Percentiles rank a stretch among this genome's conserved stretches.
Evolutionary conservation across 2,797 vertebrate species (phyloP).

Genomic region (Malurus splendens): DNA sequence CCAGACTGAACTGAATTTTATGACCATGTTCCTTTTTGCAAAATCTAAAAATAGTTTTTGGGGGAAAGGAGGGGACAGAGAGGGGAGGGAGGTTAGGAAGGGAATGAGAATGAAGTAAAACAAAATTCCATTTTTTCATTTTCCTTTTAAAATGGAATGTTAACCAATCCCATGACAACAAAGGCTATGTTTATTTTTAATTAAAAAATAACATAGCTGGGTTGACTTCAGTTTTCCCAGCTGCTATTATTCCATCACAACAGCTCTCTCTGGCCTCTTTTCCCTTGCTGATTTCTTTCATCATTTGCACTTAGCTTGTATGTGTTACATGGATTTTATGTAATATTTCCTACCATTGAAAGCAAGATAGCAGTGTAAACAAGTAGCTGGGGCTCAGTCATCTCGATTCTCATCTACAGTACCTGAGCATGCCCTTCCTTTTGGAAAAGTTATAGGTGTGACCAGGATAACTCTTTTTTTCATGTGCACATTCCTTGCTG

Average conservation of each 20-base stretch:
- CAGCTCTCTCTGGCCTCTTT: conserved; percentile 37
- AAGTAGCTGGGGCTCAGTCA: neutral
- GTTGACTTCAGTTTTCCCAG: conserved; percentile 65
- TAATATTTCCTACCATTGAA: conserved; percentile 51
- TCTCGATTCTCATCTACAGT: neutral
- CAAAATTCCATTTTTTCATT: conserved; percentile 5
- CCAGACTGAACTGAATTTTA: neutral
- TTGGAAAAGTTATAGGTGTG: neutral
- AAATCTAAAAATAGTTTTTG: conserved; percentile 44
- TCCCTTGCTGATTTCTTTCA: conserved; percentile 59
- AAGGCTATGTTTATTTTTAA: conserved; percentile 70
- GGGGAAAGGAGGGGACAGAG: neutral
- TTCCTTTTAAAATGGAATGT: conserved; percentile 41
- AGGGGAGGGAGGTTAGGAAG: neutral
- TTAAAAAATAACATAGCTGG: conserved; percentile 69
- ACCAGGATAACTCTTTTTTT: neutral
- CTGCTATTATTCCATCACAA: conserved; percentile 50
- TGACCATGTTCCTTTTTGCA: neutral
- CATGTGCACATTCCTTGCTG: neutral
- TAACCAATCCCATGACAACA: conserved; percentile 66
- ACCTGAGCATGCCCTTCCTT: neutral
- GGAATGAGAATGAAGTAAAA: conserved; percentile 42
- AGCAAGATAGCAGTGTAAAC: conserved; percentile 4
- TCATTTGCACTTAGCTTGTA: conserved; percentile 43
- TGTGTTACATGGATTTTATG: conserved; percentile 25